These are phyloP conservation scores for Syrmaticus mikado DNA, from an alignment of 2,113 vertebrate genomes.

Conservation along the genomic window DNA sequence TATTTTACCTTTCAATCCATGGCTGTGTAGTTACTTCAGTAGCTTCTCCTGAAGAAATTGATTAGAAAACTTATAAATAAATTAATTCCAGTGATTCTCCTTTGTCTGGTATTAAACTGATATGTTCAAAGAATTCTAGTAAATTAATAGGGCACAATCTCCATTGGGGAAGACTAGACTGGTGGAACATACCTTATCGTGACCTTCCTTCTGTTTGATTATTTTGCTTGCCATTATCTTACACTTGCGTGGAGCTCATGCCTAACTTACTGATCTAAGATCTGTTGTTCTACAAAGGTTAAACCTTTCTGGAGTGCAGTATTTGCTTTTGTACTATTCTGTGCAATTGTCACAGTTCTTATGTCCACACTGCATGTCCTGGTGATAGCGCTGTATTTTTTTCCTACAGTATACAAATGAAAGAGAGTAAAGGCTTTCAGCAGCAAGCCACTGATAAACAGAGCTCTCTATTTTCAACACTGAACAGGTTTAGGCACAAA, in stretches of 20 bases:
- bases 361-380: not conserved
- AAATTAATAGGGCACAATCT: not conserved
- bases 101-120: not conserved
- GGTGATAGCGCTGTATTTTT: not conserved
- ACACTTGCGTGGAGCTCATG: not conserved
- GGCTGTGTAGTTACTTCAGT: not conserved
- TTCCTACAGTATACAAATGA: not conserved
- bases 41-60: not conserved
- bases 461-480: not conserved
- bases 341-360: not conserved
- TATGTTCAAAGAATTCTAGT: not conserved
- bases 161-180: not conserved
- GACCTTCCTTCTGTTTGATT: not conserved
- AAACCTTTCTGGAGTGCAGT: not conserved
- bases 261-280: not conserved
- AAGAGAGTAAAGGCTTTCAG: not conserved
- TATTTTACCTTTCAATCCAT: not conserved
- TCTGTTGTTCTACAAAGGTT: not conserved
- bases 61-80: not conserved
- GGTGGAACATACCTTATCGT: not conserved
- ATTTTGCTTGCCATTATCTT: not conserved
- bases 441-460: not conserved
- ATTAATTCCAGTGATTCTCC: not conserved
- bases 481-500: not conserved
- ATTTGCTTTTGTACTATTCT: not conserved